Percentiles rank a stretch among this genome's conserved stretches.
Conservation (phyloP, 2,113 vertebrate species). For the Petaurus breviceps region DNA sequence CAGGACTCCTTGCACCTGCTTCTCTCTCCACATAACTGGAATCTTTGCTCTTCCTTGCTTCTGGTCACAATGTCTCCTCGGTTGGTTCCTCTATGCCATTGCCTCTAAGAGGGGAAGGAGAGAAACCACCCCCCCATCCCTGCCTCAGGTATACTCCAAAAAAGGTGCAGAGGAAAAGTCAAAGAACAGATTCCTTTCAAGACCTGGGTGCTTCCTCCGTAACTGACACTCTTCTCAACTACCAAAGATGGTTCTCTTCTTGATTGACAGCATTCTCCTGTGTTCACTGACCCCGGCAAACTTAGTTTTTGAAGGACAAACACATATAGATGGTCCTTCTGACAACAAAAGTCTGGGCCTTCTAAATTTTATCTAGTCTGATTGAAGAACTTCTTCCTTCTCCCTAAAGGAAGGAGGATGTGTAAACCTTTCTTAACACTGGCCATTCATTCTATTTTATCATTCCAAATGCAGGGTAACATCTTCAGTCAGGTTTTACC, state of each 20-base stretch:
- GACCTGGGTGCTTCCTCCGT: background rate
- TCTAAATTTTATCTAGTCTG: background rate
- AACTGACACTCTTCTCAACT: background rate
- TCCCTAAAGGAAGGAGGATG: background rate
- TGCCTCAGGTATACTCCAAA: background rate
- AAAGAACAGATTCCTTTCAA: background rate
- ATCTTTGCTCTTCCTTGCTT: background rate
- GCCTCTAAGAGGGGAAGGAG: background rate
- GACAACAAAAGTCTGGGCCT: background rate
- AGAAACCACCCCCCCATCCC: background rate
- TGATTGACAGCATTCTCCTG: background rate
- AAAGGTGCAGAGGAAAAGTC: too few relatives aligned
- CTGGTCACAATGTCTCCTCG: background rate
- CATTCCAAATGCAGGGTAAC: background rate
- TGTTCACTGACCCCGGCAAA: background rate
- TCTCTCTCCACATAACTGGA: background rate
- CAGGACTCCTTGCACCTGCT: background rate
- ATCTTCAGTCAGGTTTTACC: background rate
- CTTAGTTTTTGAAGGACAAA: background rate
- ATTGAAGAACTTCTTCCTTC: background rate
- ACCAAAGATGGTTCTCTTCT: background rate
- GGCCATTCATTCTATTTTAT: background rate
- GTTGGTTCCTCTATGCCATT: background rate
- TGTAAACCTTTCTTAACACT: background rate
- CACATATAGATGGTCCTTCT: background rate